phyloP scores from a whole-genome alignment of 2,113 vertebrate genomes.

The Herpetotheres cachinnans region DNA sequence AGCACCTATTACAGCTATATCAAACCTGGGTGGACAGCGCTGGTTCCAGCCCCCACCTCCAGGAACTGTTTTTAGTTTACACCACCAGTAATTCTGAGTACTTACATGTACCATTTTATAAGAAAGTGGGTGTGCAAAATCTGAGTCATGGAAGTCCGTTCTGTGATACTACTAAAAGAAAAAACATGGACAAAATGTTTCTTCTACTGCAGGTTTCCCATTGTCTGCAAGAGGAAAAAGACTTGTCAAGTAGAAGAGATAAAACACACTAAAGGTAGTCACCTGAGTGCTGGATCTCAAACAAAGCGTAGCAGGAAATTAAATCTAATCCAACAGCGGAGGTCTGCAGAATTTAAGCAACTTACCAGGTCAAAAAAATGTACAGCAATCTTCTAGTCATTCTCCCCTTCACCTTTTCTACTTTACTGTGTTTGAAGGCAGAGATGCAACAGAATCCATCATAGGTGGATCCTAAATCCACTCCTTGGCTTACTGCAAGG shows the following conservation, averaged over 20 bases:
- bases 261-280: neutral
- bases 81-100: neutral
- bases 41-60: neutral
- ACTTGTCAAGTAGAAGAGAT: neutral
- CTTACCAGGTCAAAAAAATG: constrained; percentile 71
- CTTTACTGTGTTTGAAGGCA: neutral
- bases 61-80: neutral
- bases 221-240: neutral
- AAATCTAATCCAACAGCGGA: neutral
- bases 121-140: neutral
- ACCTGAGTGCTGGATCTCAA: neutral
- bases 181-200: neutral
- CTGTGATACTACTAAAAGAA: neutral
- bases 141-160: neutral
- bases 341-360: constrained; percentile 79
- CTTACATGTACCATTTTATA: neutral
- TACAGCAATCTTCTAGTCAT: neutral
- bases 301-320: neutral
- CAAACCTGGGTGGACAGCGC: accelerated
- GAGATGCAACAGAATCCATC: neutral
- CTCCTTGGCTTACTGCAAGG: neutral
- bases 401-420: neutral
- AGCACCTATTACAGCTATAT: neutral
- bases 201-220: constrained; percentile 7
- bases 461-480: neutral